phyloP scores from a whole-genome alignment of 2,113 vertebrate genomes.

The Manacus vitellinus region DNA sequence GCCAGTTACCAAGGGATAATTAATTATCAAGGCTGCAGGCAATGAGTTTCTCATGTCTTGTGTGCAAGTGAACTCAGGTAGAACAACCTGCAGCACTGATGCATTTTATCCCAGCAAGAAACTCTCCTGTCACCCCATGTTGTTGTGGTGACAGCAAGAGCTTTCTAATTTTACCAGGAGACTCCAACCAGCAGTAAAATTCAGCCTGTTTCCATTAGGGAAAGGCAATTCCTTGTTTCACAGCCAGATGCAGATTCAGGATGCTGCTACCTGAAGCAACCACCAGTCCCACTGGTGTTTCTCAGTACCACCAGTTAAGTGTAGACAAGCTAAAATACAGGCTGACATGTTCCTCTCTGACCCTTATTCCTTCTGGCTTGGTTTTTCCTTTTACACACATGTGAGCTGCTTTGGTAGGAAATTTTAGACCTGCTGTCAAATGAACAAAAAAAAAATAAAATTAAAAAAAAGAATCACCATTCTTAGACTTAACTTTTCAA shows the following conservation, averaged over 20 bases:
- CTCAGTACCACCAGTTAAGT: not conserved
- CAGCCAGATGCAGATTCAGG: not conserved
- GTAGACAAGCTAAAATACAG: not conserved
- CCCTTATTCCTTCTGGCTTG: not conserved
- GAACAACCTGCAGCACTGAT: not conserved
- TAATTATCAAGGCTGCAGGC: not conserved
- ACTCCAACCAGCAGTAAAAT: not conserved
- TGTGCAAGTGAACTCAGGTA: not conserved
- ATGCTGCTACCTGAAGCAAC: not conserved
- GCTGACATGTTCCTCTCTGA: not conserved
- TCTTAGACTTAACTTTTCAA: not conserved
- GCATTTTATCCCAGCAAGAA: not conserved
- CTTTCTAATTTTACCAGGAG: not conserved
- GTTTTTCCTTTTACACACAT: not conserved
- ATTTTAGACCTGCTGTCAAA: not conserved
- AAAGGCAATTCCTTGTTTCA: not conserved
- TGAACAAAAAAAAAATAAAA: not conserved
- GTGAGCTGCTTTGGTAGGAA: not conserved
- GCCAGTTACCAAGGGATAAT: not conserved
- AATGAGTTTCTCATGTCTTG: not conserved
- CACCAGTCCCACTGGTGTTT: not conserved
- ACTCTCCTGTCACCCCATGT: not conserved
- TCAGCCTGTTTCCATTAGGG: not conserved
- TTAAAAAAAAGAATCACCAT: not conserved
- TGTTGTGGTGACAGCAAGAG: not conserved